phyloP scores from a whole-genome alignment of 2,797 vertebrate genomes.

The Eulemur rubriventer region DNA sequence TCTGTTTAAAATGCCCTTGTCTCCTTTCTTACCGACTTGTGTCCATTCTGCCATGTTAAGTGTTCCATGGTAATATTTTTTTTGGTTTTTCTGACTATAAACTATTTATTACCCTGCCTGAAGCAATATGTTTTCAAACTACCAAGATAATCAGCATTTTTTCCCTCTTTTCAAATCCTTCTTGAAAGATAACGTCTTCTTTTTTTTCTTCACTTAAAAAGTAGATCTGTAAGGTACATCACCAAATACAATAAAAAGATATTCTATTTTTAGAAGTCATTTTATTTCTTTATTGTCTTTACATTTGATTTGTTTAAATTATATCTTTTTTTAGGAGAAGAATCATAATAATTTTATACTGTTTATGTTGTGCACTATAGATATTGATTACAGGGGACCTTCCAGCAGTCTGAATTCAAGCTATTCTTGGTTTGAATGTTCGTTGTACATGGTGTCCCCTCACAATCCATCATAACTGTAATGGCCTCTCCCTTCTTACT shows the following conservation, averaged over 20 bases:
- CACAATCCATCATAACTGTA: not conserved
- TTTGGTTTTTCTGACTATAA: conserved; percentile 37
- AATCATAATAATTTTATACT: not conserved
- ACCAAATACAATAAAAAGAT: conserved; percentile 16
- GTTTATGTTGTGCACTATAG: not conserved
- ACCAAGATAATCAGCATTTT: not conserved
- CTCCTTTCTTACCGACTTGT: not conserved
- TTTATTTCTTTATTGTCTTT: conserved; percentile 28
- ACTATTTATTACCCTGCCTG: conserved; percentile 11
- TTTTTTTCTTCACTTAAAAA: not conserved
- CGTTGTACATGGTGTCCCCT: not conserved
- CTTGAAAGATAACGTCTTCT: not conserved
- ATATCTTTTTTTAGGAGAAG: not conserved
- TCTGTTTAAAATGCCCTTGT: conserved; percentile 14
- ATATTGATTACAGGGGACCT: not conserved
- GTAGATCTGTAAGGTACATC: not conserved
- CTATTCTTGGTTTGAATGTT: conserved; percentile 4
- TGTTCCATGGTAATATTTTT: not conserved
- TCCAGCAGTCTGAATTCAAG: not conserved
- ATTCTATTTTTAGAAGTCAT: conserved; percentile 31
- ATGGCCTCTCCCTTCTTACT: not conserved
- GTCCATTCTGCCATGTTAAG: not conserved
- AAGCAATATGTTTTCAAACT: conserved; percentile 13
- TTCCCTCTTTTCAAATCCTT: conserved; percentile 3
- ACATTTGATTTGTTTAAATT: conserved; percentile 12